Evolutionary conservation across 2,113 vertebrate species (phyloP).

Genomic region (Brachyhypopomus gauderio): DNA sequence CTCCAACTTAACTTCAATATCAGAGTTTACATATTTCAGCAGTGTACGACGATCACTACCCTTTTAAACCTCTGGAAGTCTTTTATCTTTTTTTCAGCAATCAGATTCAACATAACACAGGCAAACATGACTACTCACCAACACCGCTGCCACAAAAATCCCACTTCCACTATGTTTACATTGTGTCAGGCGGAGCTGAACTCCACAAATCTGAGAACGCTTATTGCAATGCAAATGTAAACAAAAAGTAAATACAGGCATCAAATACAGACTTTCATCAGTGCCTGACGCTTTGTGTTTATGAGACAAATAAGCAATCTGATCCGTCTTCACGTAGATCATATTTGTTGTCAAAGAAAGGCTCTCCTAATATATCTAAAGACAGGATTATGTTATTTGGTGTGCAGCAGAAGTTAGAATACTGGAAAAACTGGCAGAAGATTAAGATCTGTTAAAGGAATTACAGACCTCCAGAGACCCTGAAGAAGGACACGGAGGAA

Average conservation of each 20-base stretch:
- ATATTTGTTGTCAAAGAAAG: conserved; percentile 3
- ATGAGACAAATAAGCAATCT: conserved; percentile 6
- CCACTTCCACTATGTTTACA: conserved; percentile 19
- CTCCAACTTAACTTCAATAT: too few relatives aligned
- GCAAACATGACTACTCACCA: conserved; percentile 22
- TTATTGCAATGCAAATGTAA: conserved; percentile 31
- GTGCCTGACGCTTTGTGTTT: conserved; percentile 5
- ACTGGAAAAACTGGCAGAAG: conserved; percentile 32
- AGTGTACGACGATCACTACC: too few relatives aligned
- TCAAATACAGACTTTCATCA: conserved; percentile 29
- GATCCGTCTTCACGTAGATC: neutral
- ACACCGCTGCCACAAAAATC: neutral
- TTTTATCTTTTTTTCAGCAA: conserved; percentile 13
- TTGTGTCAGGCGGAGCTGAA: conserved; percentile 17
- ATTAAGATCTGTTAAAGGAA: conserved; percentile 62
- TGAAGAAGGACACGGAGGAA: conserved; percentile 49
- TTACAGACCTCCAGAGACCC: conserved; percentile 46
- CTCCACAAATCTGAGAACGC: conserved; percentile 3
- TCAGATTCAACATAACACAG: conserved; percentile 16
- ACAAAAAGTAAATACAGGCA: conserved; percentile 19
- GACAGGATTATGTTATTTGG: conserved; percentile 8
- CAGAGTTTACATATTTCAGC: neutral
- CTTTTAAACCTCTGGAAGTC: neutral
- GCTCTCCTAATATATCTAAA: neutral
- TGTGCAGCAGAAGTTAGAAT: neutral